These are phyloP conservation scores for Drepanosiphum platanoidis DNA, from an alignment of 2,888 invertebrate genomes.

Conservation along the genomic window DNA sequence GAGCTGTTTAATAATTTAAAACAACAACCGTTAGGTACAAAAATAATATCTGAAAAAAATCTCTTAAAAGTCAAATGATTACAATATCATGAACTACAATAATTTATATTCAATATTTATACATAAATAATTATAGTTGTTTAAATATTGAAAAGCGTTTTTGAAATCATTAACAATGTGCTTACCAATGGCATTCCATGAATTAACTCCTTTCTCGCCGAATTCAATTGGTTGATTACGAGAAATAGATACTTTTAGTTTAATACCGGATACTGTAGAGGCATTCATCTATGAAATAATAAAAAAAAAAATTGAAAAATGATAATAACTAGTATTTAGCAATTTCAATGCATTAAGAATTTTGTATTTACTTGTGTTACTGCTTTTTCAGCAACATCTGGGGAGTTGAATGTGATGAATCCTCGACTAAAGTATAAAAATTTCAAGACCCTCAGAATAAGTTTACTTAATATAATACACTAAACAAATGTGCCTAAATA, in stretches of 20 bases:
- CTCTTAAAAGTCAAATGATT: neutral
- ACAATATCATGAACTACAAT: neutral
- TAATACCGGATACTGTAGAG: conserved; percentile 77
- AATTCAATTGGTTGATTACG: conserved; percentile 80
- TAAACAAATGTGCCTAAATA: neutral
- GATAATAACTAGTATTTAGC: too few species aligned
- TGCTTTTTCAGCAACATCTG: conserved; percentile 86
- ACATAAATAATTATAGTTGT: neutral
- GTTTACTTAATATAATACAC: neutral
- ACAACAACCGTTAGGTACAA: neutral
- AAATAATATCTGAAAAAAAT: neutral
- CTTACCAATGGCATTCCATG: conserved; percentile 79
- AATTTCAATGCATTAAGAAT: too few species aligned
- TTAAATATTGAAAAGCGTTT: neutral
- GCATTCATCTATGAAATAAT: conserved; percentile 75
- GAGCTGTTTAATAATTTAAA: too few species aligned
- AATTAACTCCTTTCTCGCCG: conserved; percentile 81
- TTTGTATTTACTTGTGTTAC: conserved; percentile 73
- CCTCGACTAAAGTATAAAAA: conserved; percentile 74
- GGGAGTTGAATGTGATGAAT: conserved; percentile 90
- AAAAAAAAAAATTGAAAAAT: too few species aligned
- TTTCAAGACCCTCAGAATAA: neutral
- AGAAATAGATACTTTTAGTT: conserved; percentile 83
- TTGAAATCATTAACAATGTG: neutral
- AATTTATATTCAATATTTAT: neutral